Conservation (phyloP, 2,113 vertebrate genomes). For the Malurus elegans region DNA sequence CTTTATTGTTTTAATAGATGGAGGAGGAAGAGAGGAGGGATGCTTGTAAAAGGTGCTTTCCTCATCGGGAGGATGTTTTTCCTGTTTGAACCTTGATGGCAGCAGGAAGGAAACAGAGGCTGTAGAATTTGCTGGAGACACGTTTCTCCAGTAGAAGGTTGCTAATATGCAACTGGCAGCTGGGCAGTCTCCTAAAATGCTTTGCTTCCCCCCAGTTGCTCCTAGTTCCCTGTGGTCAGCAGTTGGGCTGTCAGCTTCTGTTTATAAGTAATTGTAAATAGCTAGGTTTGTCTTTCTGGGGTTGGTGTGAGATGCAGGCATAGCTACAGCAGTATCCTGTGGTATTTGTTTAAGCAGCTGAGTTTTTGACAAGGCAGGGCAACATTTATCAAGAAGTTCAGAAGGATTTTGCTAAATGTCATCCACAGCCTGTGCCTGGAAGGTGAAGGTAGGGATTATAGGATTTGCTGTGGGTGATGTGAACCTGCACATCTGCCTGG, state of each 20-base stretch:
- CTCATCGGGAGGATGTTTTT: neutral
- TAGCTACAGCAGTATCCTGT: neutral
- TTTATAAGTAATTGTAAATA: neutral
- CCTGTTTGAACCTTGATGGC: neutral
- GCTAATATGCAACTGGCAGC: neutral
- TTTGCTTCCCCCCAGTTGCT: neutral
- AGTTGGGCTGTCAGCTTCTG: neutral
- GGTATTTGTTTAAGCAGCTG: neutral
- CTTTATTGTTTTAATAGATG: neutral
- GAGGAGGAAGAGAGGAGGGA: conserved; percentile 8
- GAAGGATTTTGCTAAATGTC: neutral
- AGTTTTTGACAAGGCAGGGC: neutral
- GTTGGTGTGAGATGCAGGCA: rapidly evolving
- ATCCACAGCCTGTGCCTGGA: neutral
- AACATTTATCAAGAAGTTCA: neutral
- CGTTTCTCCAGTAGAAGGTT: neutral
- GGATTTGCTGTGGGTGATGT: neutral
- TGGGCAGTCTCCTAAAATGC: neutral
- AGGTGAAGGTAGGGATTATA: neutral
- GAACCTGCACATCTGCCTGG: neutral
- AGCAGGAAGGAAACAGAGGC: neutral
- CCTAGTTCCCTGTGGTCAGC: neutral
- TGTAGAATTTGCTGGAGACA: rapidly evolving
- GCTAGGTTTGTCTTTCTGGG: neutral
- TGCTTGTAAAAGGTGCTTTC: neutral